A percentile compares a stretch with the other conserved stretches of the same genome.
Evolutionary conservation across 2,888 invertebrate genomes (phyloP).

Genomic region (Boloria selene): DNA sequence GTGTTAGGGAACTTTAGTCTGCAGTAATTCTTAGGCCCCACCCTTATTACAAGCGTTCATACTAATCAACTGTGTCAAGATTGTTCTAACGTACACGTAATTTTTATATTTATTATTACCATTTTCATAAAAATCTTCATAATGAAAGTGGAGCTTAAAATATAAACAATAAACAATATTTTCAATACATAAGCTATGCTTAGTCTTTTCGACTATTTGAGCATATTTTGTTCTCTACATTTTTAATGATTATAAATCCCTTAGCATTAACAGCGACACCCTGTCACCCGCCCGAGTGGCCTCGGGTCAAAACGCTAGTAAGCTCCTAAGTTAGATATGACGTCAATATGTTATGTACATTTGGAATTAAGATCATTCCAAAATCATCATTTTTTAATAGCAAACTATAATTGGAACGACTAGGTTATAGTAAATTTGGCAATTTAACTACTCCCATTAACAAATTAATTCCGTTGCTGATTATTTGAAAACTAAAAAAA

Average conservation of each 20-base stretch:
- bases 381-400: slow-evolving; percentile 2
- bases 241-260: slow-evolving; percentile 49
- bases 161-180: too few relatives aligned
- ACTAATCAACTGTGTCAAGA: neutral
- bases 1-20: slow-evolving; percentile 20
- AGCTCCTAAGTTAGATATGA: slow-evolving; percentile 81
- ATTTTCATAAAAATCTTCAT: neutral
- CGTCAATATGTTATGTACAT: slow-evolving; percentile 73
- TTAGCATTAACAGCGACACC: slow-evolving; percentile 80
- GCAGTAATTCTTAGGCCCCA: neutral
- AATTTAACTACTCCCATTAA: neutral
- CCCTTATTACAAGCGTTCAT: neutral
- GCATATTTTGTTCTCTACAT: slow-evolving; percentile 21
- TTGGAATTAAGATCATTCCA: slow-evolving; percentile 45
- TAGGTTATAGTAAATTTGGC: neutral
- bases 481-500: too few relatives aligned
- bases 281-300: slow-evolving; percentile 78
- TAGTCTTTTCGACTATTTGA: slow-evolving; percentile 12
- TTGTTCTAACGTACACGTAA: too few relatives aligned
- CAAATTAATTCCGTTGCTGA: slow-evolving; percentile 5
- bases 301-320: slow-evolving; percentile 81
- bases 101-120: too few relatives aligned
- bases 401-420: neutral
- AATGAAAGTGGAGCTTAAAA: neutral
- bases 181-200: slow-evolving; percentile 3